Base-by-base conservation (phyloP, 2,113 vertebrate species). In the Noturus placidus region DNA sequence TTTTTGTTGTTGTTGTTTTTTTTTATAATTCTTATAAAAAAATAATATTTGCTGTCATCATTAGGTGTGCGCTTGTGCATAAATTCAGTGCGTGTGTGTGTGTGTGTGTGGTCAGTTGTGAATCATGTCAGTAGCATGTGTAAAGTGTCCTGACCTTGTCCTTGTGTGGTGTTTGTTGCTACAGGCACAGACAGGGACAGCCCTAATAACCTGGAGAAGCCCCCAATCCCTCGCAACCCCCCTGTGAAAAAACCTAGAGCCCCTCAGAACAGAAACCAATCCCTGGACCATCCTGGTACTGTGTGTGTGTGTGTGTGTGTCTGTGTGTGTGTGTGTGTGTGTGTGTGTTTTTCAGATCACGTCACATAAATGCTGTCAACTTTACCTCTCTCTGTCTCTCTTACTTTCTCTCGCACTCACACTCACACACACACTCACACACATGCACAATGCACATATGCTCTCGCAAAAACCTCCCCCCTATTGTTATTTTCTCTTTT, bases 211-310 rank as follows among this genome's bases (percentile, higher is more conserved):
- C 93, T 93, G 92, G 93, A 95, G 89, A 94, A 92, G 92, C 90
- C 94, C 89, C 94, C 94, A 91, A 93, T 95, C 80, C 25, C 85
- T 93, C 92, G 87, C 91, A 95, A 93, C 92, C 91, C 93, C 92
- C 93, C 92, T 86, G 91, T 94, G 94, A 96, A 93, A 93, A 94
- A 94, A 88, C 89, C 93, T 89, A 88, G 90, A 92, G 92, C 94
- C 88, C 94, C 94, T 82, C 93, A 93, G 87, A 92, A 93, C 91
- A 94, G 94, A 94, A 94, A 94, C 93, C 93, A 93, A 91, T 96
- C 94, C 89, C 85, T 95, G 95, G 94, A 95, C 89, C 94, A 84
- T 89, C 92, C 93, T 87, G 91, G 92, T 88, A 94, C 91, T 87
- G 88, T 94, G 92, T 93, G 25, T 83, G 56, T 63, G 46, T 82